A percentile compares a stretch with the other conserved stretches of the same genome.
phyloP scores from a whole-genome alignment of 1,140 invertebrate species.

The Bombus haemorrhoidalis region DNA sequence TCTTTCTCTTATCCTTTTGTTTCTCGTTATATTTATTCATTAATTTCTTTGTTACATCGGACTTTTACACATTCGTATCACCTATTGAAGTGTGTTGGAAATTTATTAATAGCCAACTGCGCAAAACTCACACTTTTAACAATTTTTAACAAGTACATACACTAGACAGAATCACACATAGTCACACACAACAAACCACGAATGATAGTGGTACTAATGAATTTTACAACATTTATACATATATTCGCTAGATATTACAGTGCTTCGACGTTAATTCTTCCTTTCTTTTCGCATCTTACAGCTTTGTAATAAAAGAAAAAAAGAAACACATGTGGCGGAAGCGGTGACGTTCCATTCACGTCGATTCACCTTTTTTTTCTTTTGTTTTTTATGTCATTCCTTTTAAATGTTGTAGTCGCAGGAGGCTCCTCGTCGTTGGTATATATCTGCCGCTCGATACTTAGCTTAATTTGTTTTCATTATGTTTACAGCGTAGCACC shows the following conservation, averaged over 20 bases:
- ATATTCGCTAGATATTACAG: constrained; percentile 33
- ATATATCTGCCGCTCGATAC: constrained; percentile 41
- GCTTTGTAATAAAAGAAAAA: constrained; percentile 47
- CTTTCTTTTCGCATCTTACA: constrained; percentile 44
- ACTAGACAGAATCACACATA: not conserved
- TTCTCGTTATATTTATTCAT: constrained; percentile 8
- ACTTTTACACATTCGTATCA: not conserved
- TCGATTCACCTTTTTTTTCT: constrained; percentile 17
- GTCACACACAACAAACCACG: constrained; percentile 3
- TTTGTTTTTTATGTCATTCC: constrained; percentile 30
- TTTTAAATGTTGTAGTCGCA: constrained; percentile 45
- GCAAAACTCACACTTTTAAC: constrained; percentile 21
- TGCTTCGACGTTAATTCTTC: constrained; percentile 39
- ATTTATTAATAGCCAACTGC: constrained; percentile 7
- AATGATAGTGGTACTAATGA: constrained; percentile 24
- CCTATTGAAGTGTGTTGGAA: not conserved
- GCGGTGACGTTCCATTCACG: not conserved
- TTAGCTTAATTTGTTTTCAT: constrained; percentile 52
- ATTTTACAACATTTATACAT: not conserved
- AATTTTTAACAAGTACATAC: constrained; percentile 37
- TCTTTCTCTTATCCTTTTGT: constrained; percentile 4
- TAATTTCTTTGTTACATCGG: not conserved
- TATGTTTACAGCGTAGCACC: constrained; percentile 53
- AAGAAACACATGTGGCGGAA: constrained; percentile 36
- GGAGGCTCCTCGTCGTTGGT: constrained; percentile 48